Evolutionary conservation across 1,140 invertebrate genomes (phyloP).

Genomic region (Drosophila sulfurigaster): DNA sequence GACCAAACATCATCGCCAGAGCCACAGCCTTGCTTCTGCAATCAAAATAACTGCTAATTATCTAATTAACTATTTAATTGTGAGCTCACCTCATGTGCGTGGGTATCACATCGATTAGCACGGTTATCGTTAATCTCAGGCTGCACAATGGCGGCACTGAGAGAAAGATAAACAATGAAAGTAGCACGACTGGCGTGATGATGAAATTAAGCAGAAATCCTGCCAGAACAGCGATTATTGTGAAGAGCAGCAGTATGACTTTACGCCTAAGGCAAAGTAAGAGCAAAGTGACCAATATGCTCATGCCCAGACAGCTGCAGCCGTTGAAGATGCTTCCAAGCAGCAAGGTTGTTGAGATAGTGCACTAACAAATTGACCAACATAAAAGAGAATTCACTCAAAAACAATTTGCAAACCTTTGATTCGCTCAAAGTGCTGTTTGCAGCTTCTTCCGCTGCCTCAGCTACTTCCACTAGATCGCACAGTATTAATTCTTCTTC

Average conservation of each 20-base stretch:
- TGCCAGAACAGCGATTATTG: background rate
- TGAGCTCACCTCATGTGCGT: constrained; percentile 50
- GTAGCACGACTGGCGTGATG: background rate
- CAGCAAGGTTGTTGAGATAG: background rate
- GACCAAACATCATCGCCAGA: constrained; percentile 15
- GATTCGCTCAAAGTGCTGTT: background rate
- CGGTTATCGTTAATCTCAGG: constrained; percentile 2
- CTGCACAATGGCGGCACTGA: constrained; percentile 25
- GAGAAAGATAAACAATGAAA: constrained; percentile 9
- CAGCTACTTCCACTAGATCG: background rate
- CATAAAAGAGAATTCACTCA: background rate
- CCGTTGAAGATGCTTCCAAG: constrained; percentile 22
- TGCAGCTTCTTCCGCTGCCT: fast-evolving
- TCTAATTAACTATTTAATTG: background rate
- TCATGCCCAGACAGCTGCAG: background rate
- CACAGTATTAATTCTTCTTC: constrained; percentile 5
- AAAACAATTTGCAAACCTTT: background rate
- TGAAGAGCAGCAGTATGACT: background rate
- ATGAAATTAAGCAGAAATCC: constrained; percentile 38
- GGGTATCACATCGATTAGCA: constrained; percentile 56
- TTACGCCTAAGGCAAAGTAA: constrained; percentile 33
- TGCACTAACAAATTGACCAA: constrained; percentile 17
- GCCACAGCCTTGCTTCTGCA: constrained; percentile 47
- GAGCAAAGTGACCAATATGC: constrained; percentile 35
- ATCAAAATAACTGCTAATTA: no score